Percentiles rank a stretch among this genome's conserved stretches.
phyloP scores from a whole-genome alignment of 2,113 vertebrate species.

The Brachypodius melanocephalos region DNA sequence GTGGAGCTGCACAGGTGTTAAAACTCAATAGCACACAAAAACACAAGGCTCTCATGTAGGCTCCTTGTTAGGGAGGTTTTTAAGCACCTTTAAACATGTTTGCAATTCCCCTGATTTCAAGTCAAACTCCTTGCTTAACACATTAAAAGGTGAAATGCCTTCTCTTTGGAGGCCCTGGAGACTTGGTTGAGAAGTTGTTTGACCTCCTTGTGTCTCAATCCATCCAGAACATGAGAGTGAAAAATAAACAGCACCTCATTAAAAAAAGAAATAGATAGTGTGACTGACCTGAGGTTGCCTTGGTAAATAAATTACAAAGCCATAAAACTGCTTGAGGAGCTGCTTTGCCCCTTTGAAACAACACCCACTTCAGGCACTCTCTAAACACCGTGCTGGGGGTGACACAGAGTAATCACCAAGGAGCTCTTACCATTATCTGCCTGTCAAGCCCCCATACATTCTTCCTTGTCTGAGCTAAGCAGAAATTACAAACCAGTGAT shows the following conservation, averaged over 20 bases:
- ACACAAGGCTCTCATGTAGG: neutral
- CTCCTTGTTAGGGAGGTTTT: neutral
- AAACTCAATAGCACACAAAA: neutral
- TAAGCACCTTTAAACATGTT: neutral
- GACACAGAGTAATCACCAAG: neutral
- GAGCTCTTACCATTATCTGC: neutral
- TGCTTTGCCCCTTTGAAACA: conserved; percentile 23
- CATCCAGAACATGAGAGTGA: conserved; percentile 41
- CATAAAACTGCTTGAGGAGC: conserved; percentile 23
- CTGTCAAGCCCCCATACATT: neutral
- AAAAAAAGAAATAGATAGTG: conserved; percentile 50
- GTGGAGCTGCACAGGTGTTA: neutral
- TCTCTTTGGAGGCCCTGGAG: neutral
- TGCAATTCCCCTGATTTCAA: neutral
- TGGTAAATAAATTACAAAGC: conserved; percentile 62
- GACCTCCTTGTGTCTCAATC: conserved; percentile 41
- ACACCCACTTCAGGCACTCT: neutral
- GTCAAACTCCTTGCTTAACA: neutral
- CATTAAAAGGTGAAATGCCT: neutral
- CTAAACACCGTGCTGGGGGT: neutral
- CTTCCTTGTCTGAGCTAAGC: neutral
- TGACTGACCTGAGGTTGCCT: conserved; percentile 47
- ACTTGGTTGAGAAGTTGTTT: neutral
- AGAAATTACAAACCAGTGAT: neutral
- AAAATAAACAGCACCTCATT: conserved; percentile 53